Base-by-base conservation (phyloP, 2,888 invertebrate genomes). In the Apodemia duryi region DNA sequence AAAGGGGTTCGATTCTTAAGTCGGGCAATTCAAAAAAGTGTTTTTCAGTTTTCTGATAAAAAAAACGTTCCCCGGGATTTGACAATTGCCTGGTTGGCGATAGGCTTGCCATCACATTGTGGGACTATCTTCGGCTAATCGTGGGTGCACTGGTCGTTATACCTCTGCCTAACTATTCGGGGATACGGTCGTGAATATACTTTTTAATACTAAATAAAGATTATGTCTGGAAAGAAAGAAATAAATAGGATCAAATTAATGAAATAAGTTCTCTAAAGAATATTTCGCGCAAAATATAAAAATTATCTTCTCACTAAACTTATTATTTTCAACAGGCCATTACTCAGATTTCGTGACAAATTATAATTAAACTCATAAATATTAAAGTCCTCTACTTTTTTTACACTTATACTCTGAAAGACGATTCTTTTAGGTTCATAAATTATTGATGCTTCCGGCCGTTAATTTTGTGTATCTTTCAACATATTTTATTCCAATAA, bases 401-500 rank as follows among this genome's bases (percentile, higher is more conserved):
- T 54, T 29, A 54, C 29, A 54, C 54, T 54, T 54, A 29, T 29
- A 29, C 54, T 28, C 54, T 28, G 29, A 29, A 54, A 54, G 54
- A 54, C 11, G 10, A 29, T 54, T 54, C 54, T 54, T 43, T 11
- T 9, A 54, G 54, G 29, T 29, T 11, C 32, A 32, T 54, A 54
- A 54, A 54, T 54, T 54, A 54, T 46, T 46, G 46, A 54, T 64
- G 62, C 66, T 65, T 68, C 66, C 66, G 62, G 54, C 65, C 46
- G 62, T 68, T 64, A 65, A 65, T 68, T 66, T 43, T 11, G 46
- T 38, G 61, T 65, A 57, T 65, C 66, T 66, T 63, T 68, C 65
- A 66, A 63, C 76, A 67, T 66, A 67, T 65, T 66, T 76, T 82
- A 79, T 75, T 77, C 74, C 72, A 77, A 67, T 67, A 68, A 69